These are phyloP conservation scores for Drosophila longiperda DNA, from an alignment of 2,888 invertebrate species.

Conservation along the genomic window DNA sequence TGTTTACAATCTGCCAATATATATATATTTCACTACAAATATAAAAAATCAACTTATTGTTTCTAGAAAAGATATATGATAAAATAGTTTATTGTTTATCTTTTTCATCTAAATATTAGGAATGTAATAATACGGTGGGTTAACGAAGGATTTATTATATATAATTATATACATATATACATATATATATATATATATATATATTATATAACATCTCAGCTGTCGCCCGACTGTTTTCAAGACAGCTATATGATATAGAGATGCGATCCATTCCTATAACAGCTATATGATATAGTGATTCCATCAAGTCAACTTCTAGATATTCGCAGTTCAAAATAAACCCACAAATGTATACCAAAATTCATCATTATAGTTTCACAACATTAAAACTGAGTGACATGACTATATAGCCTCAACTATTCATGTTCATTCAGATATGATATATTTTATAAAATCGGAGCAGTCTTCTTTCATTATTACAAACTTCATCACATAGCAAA, in stretches of 20 bases:
- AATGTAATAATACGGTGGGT: neutral
- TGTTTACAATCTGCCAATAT: neutral
- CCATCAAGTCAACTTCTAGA: neutral
- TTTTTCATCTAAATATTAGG: neutral
- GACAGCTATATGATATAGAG: neutral
- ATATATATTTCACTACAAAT: neutral
- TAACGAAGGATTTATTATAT: no score
- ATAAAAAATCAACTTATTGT: neutral
- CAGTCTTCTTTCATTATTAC: neutral
- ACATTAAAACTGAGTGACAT: neutral
- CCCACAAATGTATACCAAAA: no score
- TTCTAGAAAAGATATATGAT: neutral
- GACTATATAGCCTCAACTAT: neutral
- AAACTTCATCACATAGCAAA: neutral
- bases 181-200: no score
- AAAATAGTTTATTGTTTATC: fast-evolving
- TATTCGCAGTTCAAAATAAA: no score
- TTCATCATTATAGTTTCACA: neutral
- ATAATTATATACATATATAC: no score
- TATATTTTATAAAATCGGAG: neutral
- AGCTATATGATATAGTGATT: neutral
- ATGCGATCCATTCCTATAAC: neutral
- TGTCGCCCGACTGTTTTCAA: neutral
- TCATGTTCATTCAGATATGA: neutral
- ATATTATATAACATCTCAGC: neutral